Evolutionary conservation across 2,113 vertebrate species (phyloP).

Genomic region (Oreochromis niloticus): DNA sequence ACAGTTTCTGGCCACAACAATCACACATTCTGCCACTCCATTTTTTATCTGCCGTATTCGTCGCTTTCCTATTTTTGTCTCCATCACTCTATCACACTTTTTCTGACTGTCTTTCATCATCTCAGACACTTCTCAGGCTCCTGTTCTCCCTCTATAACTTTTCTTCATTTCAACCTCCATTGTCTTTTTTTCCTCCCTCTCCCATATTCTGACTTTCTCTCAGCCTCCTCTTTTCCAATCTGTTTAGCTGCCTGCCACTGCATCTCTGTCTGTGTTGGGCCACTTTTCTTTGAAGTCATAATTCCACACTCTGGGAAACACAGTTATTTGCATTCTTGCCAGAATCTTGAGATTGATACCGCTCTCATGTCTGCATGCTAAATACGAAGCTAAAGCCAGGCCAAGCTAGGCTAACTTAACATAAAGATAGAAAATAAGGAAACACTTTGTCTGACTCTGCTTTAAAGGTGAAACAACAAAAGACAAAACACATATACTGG

Average conservation of each 20-base stretch:
- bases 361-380: not conserved
- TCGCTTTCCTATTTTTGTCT: conserved; percentile 15
- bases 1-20: conserved; percentile 8
- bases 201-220: not conserved
- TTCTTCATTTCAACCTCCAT: conserved; percentile 5
- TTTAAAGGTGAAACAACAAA: not conserved
- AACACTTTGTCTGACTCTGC: not conserved
- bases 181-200: not conserved
- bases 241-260: not conserved
- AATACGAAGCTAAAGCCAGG: not conserved
- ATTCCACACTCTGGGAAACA: not conserved
- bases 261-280: not conserved
- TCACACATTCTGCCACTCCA: not conserved
- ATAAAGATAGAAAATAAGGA: not conserved
- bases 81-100: not conserved
- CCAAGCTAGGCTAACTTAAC: not conserved
- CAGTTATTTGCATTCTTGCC: not conserved
- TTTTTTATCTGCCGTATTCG: not conserved
- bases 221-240: not conserved
- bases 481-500: not conserved
- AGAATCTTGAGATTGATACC: not conserved
- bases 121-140: not conserved
- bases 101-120: conserved; percentile 2
- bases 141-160: not conserved
- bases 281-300: not conserved